These are phyloP conservation scores for Lithophane semibrunnea DNA, from an alignment of 2,888 invertebrate genomes.

Conservation along the genomic window DNA sequence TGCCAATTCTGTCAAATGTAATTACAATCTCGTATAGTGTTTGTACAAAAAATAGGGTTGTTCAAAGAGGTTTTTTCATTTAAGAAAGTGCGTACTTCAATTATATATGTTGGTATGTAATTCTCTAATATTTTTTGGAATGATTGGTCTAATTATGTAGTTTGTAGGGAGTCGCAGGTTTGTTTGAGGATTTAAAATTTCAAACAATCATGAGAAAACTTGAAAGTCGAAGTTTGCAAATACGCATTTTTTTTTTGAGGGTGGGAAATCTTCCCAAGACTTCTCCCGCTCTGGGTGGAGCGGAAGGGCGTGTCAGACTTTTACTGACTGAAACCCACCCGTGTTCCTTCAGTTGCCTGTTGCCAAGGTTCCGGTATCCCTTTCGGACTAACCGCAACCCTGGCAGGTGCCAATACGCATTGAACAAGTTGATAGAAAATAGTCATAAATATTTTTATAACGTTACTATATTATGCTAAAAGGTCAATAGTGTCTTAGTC, in stretches of 20 bases:
- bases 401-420: accelerated
- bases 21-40: conserved; percentile 41
- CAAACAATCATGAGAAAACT: too few relatives aligned
- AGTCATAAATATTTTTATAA: not conserved
- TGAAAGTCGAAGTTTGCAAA: not conserved
- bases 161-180: not conserved
- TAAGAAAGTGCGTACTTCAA: not conserved
- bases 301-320: too few relatives aligned
- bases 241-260: too few relatives aligned
- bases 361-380: too few relatives aligned
- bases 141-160: not conserved
- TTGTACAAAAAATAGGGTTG: not conserved
- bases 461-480: not conserved
- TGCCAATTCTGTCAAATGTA: conserved; percentile 38
- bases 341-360: too few relatives aligned
- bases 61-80: not conserved
- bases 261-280: too few relatives aligned
- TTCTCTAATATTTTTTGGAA: not conserved
- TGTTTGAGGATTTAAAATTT: not conserved
- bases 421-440: not conserved
- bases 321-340: too few relatives aligned
- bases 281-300: too few relatives aligned
- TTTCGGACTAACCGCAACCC: too few relatives aligned
- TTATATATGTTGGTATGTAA: not conserved
- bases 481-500: not conserved